Evolutionary conservation across 2,888 invertebrate genomes (phyloP).

Genomic region (Cosmopolites sordidus): DNA sequence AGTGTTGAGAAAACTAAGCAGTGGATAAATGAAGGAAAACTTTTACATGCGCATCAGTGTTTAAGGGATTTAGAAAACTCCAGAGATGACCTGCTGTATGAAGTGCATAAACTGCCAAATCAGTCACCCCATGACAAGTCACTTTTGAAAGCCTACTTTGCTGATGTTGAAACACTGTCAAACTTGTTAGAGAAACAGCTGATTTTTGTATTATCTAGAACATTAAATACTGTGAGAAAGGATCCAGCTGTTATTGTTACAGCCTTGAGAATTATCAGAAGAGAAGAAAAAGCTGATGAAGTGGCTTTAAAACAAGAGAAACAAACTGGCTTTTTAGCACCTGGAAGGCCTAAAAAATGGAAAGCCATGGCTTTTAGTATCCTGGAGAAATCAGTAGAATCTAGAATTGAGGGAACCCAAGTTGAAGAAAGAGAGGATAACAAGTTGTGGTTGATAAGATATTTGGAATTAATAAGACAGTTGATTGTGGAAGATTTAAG

Average conservation of each 20-base stretch:
- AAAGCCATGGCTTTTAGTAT: conserved; percentile 80
- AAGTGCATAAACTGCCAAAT: conserved; percentile 88
- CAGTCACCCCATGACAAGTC: conserved; percentile 86
- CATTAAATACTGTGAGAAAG: conserved; percentile 89
- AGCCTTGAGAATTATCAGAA: conserved; percentile 90
- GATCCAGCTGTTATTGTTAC: conserved; percentile 95
- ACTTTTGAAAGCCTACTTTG: conserved; percentile 92
- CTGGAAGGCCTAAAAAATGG: conserved; percentile 92
- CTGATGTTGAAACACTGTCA: conserved; percentile 89
- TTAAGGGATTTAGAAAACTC: conserved; percentile 94
- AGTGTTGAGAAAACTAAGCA: conserved; percentile 92
- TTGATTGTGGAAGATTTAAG: conserved; percentile 86
- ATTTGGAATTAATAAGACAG: conserved; percentile 81
- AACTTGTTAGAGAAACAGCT: conserved; percentile 87
- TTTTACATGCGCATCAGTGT: conserved; percentile 92
- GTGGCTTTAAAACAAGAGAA: conserved; percentile 74
- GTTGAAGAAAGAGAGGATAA: conserved; percentile 86
- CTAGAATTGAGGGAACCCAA: conserved; percentile 90
- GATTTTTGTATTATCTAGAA: conserved; percentile 81
- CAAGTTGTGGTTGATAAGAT: conserved; percentile 93
- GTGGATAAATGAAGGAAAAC: conserved; percentile 91
- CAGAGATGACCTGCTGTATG: conserved; percentile 90
- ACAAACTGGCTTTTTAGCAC: conserved; percentile 86
- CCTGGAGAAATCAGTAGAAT: conserved; percentile 71
- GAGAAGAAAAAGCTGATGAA: conserved; percentile 93